Percentiles rank a stretch among this genome's conserved stretches.
Evolutionary conservation across 1,140 invertebrate species (phyloP).

Genomic region (Drosophila ananassae): DNA sequence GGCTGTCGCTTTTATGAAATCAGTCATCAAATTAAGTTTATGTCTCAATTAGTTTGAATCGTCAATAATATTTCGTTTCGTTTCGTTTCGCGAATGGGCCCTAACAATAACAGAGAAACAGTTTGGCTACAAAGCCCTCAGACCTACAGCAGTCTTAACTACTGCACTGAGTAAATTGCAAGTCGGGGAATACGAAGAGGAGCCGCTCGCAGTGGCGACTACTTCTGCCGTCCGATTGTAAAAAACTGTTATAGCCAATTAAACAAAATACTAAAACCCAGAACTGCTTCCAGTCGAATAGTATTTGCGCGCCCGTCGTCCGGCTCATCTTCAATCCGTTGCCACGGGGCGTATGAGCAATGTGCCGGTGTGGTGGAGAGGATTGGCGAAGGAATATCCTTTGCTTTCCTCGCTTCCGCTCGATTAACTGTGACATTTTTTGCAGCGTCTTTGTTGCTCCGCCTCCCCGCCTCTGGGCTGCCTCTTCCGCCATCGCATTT

Average conservation of each 20-base stretch:
- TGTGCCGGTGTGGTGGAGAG: neutral
- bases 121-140: slow-evolving; percentile 63
- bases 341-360: slow-evolving; percentile 53
- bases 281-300: slow-evolving; percentile 34
- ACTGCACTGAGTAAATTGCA: slow-evolving; percentile 23
- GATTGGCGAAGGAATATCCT: neutral
- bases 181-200: slow-evolving; percentile 5
- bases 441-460: slow-evolving; percentile 48
- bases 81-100: slow-evolving; percentile 46
- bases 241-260: slow-evolving; percentile 80
- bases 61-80: slow-evolving; percentile 57
- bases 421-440: slow-evolving; percentile 37
- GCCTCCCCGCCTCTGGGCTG: neutral
- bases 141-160: slow-evolving; percentile 27
- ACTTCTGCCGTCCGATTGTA: slow-evolving; percentile 52
- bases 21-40: slow-evolving; percentile 67
- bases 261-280: slow-evolving; percentile 76
- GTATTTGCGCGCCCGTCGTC: neutral
- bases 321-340: slow-evolving; percentile 7
- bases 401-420: slow-evolving; percentile 33
- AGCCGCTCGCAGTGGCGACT: neutral
- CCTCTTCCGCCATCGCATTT: slow-evolving; percentile 31
- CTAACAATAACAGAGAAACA: slow-evolving; percentile 14
- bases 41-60: slow-evolving; percentile 74
- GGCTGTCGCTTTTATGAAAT: slow-evolving; percentile 55